Evolutionary conservation across 1,140 invertebrate genomes (phyloP), one percentile per base, ranked within the genome.

Genomic region (Polypedilum vanderplanki): DNA sequence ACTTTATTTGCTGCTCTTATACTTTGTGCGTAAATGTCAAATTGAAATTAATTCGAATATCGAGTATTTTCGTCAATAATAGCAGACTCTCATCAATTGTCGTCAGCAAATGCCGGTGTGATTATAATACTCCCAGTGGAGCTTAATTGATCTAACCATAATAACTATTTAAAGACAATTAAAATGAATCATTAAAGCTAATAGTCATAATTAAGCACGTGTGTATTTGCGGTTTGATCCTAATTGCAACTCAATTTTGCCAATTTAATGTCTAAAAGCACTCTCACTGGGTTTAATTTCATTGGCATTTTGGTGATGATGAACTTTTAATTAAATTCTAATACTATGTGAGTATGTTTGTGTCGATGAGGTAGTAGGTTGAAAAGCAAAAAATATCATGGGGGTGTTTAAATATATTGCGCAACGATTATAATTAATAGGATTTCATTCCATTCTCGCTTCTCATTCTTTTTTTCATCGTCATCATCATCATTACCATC

Each of bases 241-340:
- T 33, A 33, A 33, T 33, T 33, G 24, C 5, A 33, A 33, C 24
- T 33, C 5, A 33, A 33, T 33, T 33, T 33, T 33, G 24, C 24
- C 24, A 46, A 57, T 57, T 57, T 57, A 57, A 15, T n/a, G 4
- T 15, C 12, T 12, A 57, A 57, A n/a, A 57, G 4, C 12, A 12
- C 46, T 57, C n/a, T 57, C 5, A 33, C 24, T 33, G 24, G 24
- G 24, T 33, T 33, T 33, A 1, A 33, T 33, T 33, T 33, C 24
- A 33, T 33, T 33, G 24, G 24, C 5, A 33, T 57, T 46, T 57
- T 57, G 46, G 17, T 0, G 65, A 70, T 70, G 65, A 70, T 70
- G 65, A 22, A 70, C 17, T 70, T 70, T 70, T 70, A 70, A 70
- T 70, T 70, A 70, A 70, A 70, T 70, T 70, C 20, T 70, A 22